Base-by-base conservation (phyloP, 2,888 invertebrate genomes). In the Formica aserva region DNA sequence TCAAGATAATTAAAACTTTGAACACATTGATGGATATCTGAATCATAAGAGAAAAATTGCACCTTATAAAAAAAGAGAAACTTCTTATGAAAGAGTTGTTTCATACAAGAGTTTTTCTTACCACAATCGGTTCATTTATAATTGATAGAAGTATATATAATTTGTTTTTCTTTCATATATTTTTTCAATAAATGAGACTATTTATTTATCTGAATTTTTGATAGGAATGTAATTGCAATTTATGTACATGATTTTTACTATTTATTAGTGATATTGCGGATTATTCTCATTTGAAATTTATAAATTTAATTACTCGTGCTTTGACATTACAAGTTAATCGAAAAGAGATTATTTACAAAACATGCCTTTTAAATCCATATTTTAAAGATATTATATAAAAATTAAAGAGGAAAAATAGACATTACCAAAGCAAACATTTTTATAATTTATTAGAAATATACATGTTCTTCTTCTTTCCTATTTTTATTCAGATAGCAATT, bases 171-270 rank as follows among this genome's bases (percentile, higher is more conserved):
- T 63, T 63, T 15, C 15, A 9, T 4, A 22, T 63, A 18, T 65
- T 22, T 63, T 65, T 75, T 75, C 9, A 63, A 45, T 32, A 15
- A 1, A 75, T 45, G 45, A 52, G n/a, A 52, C n/a, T 52, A n/a
- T n/a, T 52, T 52, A 65, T 75, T 45, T 22, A 15, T 15, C 32
- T 22, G 18, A 38, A 52, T 6, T 1, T 72, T 38, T 18, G 3
- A 57, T 74, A 32, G 3, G 1, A 62, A 62, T 13, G 13, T n/a
- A 32, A 63, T 32, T 63, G 35, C 18, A 11, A 6, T 48, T 62
- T 1, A 55, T 22, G 3, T 48, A 32, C 22, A 48, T 35, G 18
- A 75, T 15, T 74, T 26, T 41, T 29, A n/a, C 18, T 60, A 55
- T 26, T 60, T 13, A 60, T 74, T 74, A 60, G 13, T 26, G 41